Evolutionary conservation across 2,797 vertebrate genomes (phyloP).

Genomic region (Chanos chanos): DNA sequence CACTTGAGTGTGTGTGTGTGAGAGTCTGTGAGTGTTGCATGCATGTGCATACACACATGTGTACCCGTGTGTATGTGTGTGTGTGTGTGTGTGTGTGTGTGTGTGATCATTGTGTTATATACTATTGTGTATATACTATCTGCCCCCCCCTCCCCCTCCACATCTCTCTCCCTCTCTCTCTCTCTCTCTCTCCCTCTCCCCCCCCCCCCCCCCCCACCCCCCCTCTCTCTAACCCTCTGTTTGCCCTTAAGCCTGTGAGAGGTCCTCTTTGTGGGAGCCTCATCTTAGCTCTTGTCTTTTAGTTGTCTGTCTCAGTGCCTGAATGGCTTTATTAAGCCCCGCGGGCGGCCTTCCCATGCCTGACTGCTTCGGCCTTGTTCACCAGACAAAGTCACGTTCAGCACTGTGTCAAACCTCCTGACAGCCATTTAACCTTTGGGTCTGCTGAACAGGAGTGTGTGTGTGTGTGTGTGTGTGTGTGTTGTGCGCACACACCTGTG

Average conservation of each 20-base stretch:
- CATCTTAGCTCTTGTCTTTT: slow-evolving; percentile 16
- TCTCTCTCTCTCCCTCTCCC: slow-evolving; percentile 57
- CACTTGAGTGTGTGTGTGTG: no score
- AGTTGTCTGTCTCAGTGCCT: slow-evolving; percentile 12
- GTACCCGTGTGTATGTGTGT: no score
- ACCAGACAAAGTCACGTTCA: slow-evolving; percentile 50
- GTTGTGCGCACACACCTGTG: neutral
- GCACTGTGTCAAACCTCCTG: slow-evolving; percentile 49
- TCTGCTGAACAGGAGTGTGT: slow-evolving; percentile 26
- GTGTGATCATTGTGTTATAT: no score
- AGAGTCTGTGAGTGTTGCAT: no score
- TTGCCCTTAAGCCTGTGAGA: no score
- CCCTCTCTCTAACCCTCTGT: slow-evolving; percentile 62
- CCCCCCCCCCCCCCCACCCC: slow-evolving; percentile 55
- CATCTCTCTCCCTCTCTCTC: no score
- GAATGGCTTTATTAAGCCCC: slow-evolving; percentile 38
- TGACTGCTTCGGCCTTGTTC: slow-evolving; percentile 51
- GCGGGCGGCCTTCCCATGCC: slow-evolving; percentile 36
- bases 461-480: neutral
- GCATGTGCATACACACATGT: no score
- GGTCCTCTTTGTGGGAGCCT: neutral
- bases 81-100: no score
- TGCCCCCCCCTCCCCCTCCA: no score
- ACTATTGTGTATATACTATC: no score
- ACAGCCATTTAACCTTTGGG: slow-evolving; percentile 60